Conservation (phyloP, 2,888 invertebrate species). For the Morpho achilles region DNA sequence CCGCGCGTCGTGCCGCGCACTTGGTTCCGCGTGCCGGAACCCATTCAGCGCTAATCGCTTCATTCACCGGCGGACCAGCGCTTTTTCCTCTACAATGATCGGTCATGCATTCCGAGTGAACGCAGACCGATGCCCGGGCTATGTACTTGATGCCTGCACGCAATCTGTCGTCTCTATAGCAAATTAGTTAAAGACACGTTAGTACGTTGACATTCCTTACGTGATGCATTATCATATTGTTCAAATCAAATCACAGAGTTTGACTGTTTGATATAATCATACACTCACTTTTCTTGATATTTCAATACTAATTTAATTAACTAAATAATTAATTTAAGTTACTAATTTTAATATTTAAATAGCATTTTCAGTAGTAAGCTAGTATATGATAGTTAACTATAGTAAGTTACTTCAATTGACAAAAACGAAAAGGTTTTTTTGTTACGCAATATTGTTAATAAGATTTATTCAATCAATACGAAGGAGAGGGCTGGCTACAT, state of each 20-base stretch:
- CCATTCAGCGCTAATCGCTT: constrained; percentile 77
- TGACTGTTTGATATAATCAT: no score
- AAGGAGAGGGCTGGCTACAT: no score
- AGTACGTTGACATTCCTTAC: constrained; percentile 14
- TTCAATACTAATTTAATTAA: no score
- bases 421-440: no score
- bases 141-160: constrained; percentile 24
- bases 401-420: no score
- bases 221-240: neutral
- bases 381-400: no score
- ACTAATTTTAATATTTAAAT: no score
- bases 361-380: no score
- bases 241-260: neutral
- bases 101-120: constrained; percentile 70
- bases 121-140: constrained; percentile 19
- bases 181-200: constrained; percentile 33
- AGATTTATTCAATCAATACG: no score
- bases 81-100: constrained; percentile 67
- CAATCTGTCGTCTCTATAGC: constrained; percentile 48
- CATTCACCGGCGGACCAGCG: constrained; percentile 65
- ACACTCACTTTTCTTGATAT: no score
- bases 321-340: no score
- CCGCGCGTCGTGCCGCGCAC: constrained; percentile 66
- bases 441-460: no score
- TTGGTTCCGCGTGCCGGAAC: constrained; percentile 75